phyloP scores from a whole-genome alignment of 2,797 vertebrate species.

The Gambelia wislizenii region DNA sequence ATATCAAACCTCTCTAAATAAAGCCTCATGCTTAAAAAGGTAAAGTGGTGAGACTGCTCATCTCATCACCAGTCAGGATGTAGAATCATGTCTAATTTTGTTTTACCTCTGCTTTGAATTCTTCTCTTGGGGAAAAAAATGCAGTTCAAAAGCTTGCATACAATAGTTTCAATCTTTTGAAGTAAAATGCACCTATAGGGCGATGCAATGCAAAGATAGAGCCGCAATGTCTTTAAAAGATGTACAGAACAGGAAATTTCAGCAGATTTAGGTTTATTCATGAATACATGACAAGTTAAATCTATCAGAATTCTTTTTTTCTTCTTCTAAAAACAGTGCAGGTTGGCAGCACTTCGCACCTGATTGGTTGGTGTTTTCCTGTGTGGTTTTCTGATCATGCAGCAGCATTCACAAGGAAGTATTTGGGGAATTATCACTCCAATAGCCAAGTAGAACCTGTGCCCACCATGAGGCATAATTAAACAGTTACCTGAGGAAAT shows the following conservation, averaged over 20 bases:
- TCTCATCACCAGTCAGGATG: constrained; percentile 11
- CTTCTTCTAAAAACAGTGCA: not conserved
- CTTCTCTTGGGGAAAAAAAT: not conserved
- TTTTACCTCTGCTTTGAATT: constrained; percentile 25
- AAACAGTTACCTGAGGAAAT: too few relatives aligned
- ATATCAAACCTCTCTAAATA: constrained; percentile 6
- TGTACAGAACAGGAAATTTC: not conserved
- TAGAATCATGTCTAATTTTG: constrained; percentile 25
- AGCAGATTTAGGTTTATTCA: not conserved
- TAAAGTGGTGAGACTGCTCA: not conserved
- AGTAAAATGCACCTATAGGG: not conserved
- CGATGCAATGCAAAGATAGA: not conserved
- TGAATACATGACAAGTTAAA: not conserved
- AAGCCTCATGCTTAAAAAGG: not conserved
- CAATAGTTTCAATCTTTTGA: constrained; percentile 21
- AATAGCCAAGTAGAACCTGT: not conserved
- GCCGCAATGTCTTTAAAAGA: not conserved
- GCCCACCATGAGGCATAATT: too few relatives aligned
- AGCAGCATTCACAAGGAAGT: not conserved
- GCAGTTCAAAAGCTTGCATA: constrained; percentile 32
- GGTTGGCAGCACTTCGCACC: too few relatives aligned
- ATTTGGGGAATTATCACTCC: not conserved
- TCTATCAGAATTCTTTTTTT: not conserved
- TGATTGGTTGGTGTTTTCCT: not conserved
- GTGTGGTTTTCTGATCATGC: not conserved